Evolutionary conservation across 2,797 vertebrate species (phyloP), one percentile per base, ranked within the genome.

Genomic region (Craterocephalus amniculus): DNA sequence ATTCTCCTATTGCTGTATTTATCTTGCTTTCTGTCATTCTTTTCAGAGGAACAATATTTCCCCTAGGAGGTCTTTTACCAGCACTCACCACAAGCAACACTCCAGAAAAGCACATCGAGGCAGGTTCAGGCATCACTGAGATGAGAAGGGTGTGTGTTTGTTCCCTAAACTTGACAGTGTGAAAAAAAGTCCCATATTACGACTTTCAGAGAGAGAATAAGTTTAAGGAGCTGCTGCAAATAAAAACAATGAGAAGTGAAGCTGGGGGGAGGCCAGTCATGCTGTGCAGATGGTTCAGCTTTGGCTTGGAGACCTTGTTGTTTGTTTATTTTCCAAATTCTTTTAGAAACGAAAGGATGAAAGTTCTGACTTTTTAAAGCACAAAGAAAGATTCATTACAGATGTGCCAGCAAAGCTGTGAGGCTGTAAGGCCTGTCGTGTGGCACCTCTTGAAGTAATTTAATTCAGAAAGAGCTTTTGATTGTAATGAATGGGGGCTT

Each of bases 1-100:
- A 70, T 83, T 83, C 20, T 82, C 73, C 76, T 80, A 14, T 79
- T 85, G 67, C 73, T 63, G 67, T 59, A 22, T 79, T 79, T 72
- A 63, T 77, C 72, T 79, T 73, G 9, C 56, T 70, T 65, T 65
- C 58, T 74, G 68, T 71, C 68, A 70, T 81, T 87, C 80, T 83
- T 88, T 84, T 81, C 67, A 80, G 60, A 84, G 66, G 54, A 64
- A 64, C 62, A 78, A 72, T 63, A 64, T 79, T 81, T 80, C 78
- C 76, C 66, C 38, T 49, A 67, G 80, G 85, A 80, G 81, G 80
- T 84, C 83, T 20, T 52, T 32, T 40, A 81, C 60, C 61, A 67
- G 77, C 55, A 83, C 54, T 78, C 72, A 78, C 77, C 79, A 76
- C 84, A 76, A 31, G 31, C 65, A 63, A 31, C 40, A 26, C 66